A percentile compares a stretch with the other conserved stretches of the same genome.
These are phyloP conservation scores for Microcebus jonahi DNA, from an alignment of 2,113 vertebrate genomes.

Conservation along the genomic window DNA sequence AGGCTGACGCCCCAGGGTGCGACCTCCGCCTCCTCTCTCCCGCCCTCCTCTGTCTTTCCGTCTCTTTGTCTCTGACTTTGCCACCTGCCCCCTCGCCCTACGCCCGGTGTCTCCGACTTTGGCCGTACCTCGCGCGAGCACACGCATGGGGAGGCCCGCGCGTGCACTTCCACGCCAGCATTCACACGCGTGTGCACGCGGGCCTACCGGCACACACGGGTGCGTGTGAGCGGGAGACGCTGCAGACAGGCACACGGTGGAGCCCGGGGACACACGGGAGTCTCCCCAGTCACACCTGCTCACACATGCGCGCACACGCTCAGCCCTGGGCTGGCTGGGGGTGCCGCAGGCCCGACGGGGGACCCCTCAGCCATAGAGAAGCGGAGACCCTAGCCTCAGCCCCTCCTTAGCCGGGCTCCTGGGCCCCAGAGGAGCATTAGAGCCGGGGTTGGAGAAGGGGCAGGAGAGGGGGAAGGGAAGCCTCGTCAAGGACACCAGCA, in stretches of 20 bases:
- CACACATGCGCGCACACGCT: not conserved
- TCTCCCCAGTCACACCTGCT: not conserved
- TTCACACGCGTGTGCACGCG: not conserved
- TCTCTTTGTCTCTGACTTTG: not conserved
- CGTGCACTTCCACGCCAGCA: not conserved
- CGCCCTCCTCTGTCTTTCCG: not conserved
- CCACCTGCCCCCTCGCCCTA: not conserved
- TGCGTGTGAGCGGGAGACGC: not conserved
- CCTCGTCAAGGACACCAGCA: slow-evolving; percentile 78
- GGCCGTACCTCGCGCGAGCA: not conserved
- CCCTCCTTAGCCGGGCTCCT: not conserved
- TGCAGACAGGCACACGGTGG: not conserved
- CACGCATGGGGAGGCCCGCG: not conserved
- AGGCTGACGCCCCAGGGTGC: not conserved
- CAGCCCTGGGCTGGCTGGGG: not conserved
- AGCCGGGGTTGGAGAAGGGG: slow-evolving; percentile 19
- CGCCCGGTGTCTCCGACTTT: not conserved
- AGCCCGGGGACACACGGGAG: not conserved
- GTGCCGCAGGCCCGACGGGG: not conserved
- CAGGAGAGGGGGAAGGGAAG: slow-evolving; percentile 57
- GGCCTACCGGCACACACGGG: not conserved
- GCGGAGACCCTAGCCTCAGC: not conserved
- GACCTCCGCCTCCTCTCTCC: no score
- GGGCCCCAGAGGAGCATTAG: not conserved
- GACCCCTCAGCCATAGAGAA: not conserved